Evolutionary conservation across 2,888 invertebrate species (phyloP).

Genomic region (Noctua comes): DNA sequence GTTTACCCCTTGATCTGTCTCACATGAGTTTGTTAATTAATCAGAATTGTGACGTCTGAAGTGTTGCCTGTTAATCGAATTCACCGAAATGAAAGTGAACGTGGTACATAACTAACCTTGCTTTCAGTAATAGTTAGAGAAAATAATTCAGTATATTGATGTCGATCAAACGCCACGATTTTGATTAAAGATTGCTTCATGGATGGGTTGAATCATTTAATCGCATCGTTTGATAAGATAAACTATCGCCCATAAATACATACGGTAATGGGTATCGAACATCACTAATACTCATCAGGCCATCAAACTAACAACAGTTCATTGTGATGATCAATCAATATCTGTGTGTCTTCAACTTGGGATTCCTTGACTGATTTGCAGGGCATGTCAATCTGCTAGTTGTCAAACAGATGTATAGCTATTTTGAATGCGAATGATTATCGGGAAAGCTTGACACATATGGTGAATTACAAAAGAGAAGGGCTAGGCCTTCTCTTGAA

Average conservation of each 20-base stretch:
- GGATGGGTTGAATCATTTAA: conserved; percentile 80
- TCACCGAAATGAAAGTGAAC: conserved; percentile 76
- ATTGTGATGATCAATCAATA: conserved; percentile 81
- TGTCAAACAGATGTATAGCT: conserved; percentile 83
- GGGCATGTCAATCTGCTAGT: conserved; percentile 87
- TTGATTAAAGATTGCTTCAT: conserved; percentile 76
- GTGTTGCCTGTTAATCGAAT: conserved; percentile 62
- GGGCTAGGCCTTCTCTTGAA: conserved; percentile 87
- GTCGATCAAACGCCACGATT: conserved; percentile 72
- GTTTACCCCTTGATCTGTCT: conserved; percentile 74
- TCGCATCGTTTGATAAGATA: conserved; percentile 83
- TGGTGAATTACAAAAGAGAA: conserved; percentile 86
- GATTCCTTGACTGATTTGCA: conserved; percentile 90
- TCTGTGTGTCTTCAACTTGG: conserved; percentile 90
- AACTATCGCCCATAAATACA: conserved; percentile 75
- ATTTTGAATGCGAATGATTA: conserved; percentile 83
- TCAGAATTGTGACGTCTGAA: conserved; percentile 80
- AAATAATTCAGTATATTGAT: conserved; percentile 53
- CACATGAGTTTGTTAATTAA: conserved; percentile 69
- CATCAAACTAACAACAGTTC: conserved; percentile 80
- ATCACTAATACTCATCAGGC: conserved; percentile 78
- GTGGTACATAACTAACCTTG: conserved; percentile 67
- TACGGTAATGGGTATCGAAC: conserved; percentile 74
- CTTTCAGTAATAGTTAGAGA: conserved; percentile 57
- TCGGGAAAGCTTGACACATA: conserved; percentile 82